Conservation (phyloP, 2,113 vertebrate species). For the Struthidea cinerea region DNA sequence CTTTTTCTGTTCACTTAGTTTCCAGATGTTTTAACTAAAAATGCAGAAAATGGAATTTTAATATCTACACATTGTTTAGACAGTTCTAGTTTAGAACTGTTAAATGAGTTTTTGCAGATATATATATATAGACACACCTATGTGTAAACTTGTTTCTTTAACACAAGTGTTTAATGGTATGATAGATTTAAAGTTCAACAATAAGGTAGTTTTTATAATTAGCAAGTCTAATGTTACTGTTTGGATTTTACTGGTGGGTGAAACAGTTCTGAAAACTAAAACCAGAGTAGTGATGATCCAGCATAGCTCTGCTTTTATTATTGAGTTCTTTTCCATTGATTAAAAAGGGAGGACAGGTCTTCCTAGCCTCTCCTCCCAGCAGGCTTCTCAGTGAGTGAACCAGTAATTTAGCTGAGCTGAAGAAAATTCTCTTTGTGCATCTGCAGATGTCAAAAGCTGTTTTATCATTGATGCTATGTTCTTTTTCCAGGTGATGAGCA, state of each 20-base stretch:
- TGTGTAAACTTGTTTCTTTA: neutral
- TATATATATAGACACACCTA: accelerated
- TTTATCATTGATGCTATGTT: neutral
- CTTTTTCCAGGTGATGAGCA: neutral
- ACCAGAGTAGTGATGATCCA: neutral
- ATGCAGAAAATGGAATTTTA: neutral
- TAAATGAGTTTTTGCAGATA: neutral
- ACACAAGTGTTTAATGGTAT: neutral
- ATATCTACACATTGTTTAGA: neutral
- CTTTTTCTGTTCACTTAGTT: neutral
- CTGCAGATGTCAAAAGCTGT: constrained; percentile 11
- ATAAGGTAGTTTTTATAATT: neutral
- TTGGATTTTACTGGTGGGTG: neutral
- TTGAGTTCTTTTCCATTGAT: neutral
- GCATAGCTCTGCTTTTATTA: neutral
- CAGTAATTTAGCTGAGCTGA: constrained; percentile 1
- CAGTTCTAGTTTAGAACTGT: neutral
- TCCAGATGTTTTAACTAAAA: neutral
- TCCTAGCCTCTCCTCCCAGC: neutral
- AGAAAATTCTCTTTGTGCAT: neutral
- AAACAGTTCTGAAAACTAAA: neutral
- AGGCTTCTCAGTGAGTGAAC: neutral
- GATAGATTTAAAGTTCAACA: neutral
- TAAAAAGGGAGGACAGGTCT: neutral
- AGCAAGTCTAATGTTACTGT: neutral